Conservation (phyloP, 2,113 vertebrate species). For the Steatornis caripensis region DNA sequence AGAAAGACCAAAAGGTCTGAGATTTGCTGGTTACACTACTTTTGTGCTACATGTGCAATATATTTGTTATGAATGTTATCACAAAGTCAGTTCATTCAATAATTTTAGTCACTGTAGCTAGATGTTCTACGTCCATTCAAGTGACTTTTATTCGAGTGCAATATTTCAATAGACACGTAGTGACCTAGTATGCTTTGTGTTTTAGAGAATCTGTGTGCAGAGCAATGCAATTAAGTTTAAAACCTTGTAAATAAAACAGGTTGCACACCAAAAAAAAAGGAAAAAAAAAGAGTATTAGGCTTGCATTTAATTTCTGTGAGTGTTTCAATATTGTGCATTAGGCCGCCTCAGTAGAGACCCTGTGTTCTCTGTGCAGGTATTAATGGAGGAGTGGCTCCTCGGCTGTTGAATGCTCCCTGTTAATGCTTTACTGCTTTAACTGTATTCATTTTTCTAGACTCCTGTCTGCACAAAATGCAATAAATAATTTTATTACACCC, state of each 20-base stretch:
- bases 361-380: slow-evolving; percentile 83
- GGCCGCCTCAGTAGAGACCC: slow-evolving; percentile 69
- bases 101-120: slow-evolving; percentile 74
- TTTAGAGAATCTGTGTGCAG: slow-evolving; percentile 78
- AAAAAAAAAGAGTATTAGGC: slow-evolving; percentile 75
- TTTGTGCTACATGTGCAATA: slow-evolving; percentile 79
- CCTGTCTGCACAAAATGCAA: slow-evolving; percentile 99
- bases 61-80: slow-evolving; percentile 83
- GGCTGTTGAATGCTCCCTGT: slow-evolving; percentile 91
- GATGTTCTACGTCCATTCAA: slow-evolving; percentile 75
- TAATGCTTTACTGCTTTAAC: slow-evolving; percentile 91
- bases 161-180: slow-evolving; percentile 85
- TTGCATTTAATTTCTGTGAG: slow-evolving; percentile 89
- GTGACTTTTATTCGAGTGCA: slow-evolving; percentile 80
- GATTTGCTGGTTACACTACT: slow-evolving; percentile 22
- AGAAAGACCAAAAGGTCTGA: background rate
- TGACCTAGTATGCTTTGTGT: slow-evolving; percentile 80
- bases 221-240: slow-evolving; percentile 73
- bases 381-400: slow-evolving; percentile 86
- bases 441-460: slow-evolving; percentile 97
- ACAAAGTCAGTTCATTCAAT: slow-evolving; percentile 63
- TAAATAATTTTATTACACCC: slow-evolving; percentile 99
- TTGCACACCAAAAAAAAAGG: slow-evolving; percentile 73
- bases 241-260: slow-evolving; percentile 84
- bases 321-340: slow-evolving; percentile 72